phyloP scores from a whole-genome alignment of 2,888 invertebrate species.

The Cecidostiba fungosa region DNA sequence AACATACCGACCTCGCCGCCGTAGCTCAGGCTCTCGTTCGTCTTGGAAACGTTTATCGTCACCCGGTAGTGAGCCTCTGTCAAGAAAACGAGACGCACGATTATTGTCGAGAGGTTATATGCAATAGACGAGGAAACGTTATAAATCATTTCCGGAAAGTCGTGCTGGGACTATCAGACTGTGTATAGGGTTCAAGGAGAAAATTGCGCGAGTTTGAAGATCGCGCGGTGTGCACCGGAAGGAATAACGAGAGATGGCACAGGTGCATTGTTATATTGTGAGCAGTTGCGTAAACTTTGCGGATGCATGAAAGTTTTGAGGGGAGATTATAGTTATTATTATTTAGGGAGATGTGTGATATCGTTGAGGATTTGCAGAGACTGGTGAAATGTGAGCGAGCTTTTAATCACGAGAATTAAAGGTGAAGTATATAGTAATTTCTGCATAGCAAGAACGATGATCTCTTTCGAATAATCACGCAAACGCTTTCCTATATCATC shows the following conservation, averaged over 20 bases:
- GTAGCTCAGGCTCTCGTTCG: slow-evolving; percentile 85
- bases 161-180: not conserved
- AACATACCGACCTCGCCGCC: slow-evolving; percentile 91
- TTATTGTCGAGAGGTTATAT: not conserved
- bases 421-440: too few species aligned
- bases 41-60: slow-evolving; percentile 87
- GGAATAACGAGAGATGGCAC: not conserved
- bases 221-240: not conserved
- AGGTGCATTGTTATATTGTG: not conserved
- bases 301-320: slow-evolving; percentile 52
- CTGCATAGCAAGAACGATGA: slow-evolving; percentile 8
- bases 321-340: slow-evolving; percentile 30
- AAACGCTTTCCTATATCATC: not conserved
- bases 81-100: not conserved
- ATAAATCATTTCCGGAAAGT: slow-evolving; percentile 50
- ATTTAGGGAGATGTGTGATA: not conserved
- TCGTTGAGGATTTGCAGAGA: too few species aligned
- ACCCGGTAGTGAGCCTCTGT: slow-evolving; percentile 91
- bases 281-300: slow-evolving; percentile 30
- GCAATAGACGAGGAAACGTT: not conserved
- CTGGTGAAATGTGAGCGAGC: too few species aligned
- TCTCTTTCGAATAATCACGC: not conserved
- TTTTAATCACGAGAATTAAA: not conserved
- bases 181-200: slow-evolving; percentile 32
- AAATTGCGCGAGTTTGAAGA: slow-evolving; percentile 11